Evolutionary conservation across 2,888 invertebrate genomes (phyloP).

Genomic region (Heliconius hortense): DNA sequence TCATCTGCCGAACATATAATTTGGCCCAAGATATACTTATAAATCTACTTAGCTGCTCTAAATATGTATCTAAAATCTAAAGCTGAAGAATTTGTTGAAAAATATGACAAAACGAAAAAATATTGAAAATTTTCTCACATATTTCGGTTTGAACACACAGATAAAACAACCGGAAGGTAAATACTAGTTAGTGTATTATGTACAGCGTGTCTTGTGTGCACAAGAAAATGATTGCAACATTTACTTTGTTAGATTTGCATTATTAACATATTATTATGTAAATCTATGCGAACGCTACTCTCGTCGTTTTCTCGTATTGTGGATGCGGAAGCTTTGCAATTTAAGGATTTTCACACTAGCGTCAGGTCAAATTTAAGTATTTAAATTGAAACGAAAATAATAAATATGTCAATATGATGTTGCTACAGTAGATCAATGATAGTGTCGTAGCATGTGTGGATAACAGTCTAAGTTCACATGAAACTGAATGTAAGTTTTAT

Average conservation of each 20-base stretch:
- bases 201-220: not conserved
- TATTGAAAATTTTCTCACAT: too few relatives aligned
- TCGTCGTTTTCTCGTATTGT: conserved; percentile 33
- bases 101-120: too few relatives aligned
- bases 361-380: not conserved
- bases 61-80: too few relatives aligned
- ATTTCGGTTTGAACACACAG: too few relatives aligned
- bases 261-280: conserved; percentile 16
- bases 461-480: too few relatives aligned
- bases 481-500: too few relatives aligned
- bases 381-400: not conserved
- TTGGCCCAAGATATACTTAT: too few relatives aligned
- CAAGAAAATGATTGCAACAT: conserved; percentile 2
- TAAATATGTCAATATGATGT: not conserved
- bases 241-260: conserved; percentile 3
- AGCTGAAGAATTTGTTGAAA: too few relatives aligned
- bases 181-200: not conserved
- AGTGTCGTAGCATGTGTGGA: too few relatives aligned
- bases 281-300: conserved; percentile 19
- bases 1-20: too few relatives aligned
- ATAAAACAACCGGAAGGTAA: not conserved
- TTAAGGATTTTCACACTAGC: conserved; percentile 18
- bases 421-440: too few relatives aligned
- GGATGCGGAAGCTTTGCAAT: conserved; percentile 26
- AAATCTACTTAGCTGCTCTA: too few relatives aligned